Base-by-base conservation (phyloP, 2,113 vertebrate species). In the Ameiurus melas region DNA sequence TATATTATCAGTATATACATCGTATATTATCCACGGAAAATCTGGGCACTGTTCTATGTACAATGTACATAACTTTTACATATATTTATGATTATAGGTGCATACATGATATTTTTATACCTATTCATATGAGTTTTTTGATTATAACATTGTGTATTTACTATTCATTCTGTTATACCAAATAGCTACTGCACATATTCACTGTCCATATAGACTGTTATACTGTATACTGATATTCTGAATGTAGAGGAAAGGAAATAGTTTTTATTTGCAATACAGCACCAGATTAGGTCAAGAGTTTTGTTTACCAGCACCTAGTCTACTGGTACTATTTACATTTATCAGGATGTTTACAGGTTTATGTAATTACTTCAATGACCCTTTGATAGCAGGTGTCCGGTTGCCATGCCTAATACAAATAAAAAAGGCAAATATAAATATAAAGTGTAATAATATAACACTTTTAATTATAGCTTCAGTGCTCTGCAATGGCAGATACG, bases 291-390 rank as follows among this genome's bases (percentile, higher is more conserved):
- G 86, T 89, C 85, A 90, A 80, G 53, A 80, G 71, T 79, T 20
- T 87, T 88, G 80, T 85, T 90, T 87, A 87, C 83, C 79, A 87
- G 77, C 58, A 71, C 22, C 27, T 68, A 84, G 51, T 77, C 57
- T 83, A 51, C 58, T 84, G 78, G 51, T 85, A 66, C 57, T 43
- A 84, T 90, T 87, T 90, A 90, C 86, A 90, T 83, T 53, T 27
- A 71, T 81, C 39, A 80, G 51, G 57, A 85, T 82, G 83, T 77
- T 90, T 86, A 83, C 53, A 68, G 79, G 57, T 33, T 85, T 77
- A 57, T 83, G 85, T 83, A 82, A 70, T 77, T 90, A 51, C 68
- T 85, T 60, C 30, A 55, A 55, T 82, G 84, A 70, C 75, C 83
- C 33, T 66, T 85, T 47, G 39, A 62, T 66, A 71, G 79, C 75